Base-by-base conservation (phyloP, 2,797 vertebrate species). In the Pagetopsis macropterus region DNA sequence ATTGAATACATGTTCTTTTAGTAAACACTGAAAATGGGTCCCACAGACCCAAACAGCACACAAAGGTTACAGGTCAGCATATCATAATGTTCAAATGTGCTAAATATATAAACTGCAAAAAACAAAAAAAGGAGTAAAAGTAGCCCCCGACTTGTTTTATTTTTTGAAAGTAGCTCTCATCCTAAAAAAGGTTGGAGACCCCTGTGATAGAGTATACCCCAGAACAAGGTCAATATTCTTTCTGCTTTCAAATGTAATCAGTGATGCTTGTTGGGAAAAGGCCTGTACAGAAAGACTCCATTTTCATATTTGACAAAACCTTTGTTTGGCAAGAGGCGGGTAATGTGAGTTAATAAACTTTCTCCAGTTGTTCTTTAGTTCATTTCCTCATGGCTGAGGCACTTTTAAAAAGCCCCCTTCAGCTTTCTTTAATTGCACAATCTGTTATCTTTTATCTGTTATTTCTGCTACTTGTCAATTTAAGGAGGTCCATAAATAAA, bases 401-500 rank as follows among this genome's bases (percentile, higher is more conserved):
- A 3, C 1, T 72, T 83, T 87, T 75, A 72, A 83, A 83, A 83
- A 74, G 21, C 52, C 51, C 55, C 70, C 62, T 62, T 72, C 70
- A 77, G 83, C 50, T 68, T 79, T 61, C 68, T 76, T 72, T 85
- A 82, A 82, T 64, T 57, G n/a, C 52, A 55, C 76, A 76, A 72
- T 84, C 70, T 75, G 72, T 75, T 75, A 16, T 51, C 57, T 79
- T 84, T 74, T 66, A 76, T 80, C 52, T 13, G 16, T 56, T 72
- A 48, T 77, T 70, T 64, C 59, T 66, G 68, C 64, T 73, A 81
- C 78, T 65, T 55, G 70, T 78, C 70, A 78, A 48, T 80, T 87
- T 89, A 80, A 83, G 54, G 81, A 76, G 19, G 13, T 67, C n/a
- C 9, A 57, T 87, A 85, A 87, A 86, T 65, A 41, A 51, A 3